phyloP scores from a whole-genome alignment of 2,797 vertebrate genomes.

The Megaceryle alcyon region DNA sequence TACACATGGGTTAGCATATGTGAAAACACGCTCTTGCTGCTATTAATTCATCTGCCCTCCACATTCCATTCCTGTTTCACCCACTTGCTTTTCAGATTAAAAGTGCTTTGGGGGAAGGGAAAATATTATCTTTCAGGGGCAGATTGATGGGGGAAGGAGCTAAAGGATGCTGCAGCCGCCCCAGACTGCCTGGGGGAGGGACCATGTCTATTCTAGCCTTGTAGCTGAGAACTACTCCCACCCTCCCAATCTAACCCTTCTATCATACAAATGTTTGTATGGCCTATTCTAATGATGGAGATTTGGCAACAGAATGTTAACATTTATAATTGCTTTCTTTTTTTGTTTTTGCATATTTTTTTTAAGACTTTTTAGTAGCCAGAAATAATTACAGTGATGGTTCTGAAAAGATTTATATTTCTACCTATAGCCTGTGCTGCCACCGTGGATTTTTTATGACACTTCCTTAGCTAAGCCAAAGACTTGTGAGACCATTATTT shows the following conservation, averaged over 20 bases:
- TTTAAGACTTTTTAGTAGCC: background rate
- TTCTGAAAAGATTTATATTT: slow-evolving; percentile 23
- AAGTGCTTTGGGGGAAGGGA: slow-evolving; percentile 9
- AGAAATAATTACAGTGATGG: background rate
- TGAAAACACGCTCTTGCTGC: slow-evolving; percentile 38
- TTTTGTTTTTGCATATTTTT: background rate
- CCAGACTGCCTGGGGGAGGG: background rate
- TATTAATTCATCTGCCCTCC: slow-evolving; percentile 41
- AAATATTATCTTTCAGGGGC: slow-evolving; percentile 9
- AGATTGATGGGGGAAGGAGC: slow-evolving; percentile 27
- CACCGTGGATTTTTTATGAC: background rate
- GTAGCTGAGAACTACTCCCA: background rate
- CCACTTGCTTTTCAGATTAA: slow-evolving; percentile 39
- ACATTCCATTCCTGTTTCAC: background rate
- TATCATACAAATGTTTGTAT: background rate
- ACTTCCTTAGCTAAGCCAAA: background rate
- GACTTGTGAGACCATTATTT: background rate
- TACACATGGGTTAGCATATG: background rate
- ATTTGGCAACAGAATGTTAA: background rate
- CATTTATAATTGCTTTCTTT: background rate
- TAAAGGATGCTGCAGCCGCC: slow-evolving; percentile 24
- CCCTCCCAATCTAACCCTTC: background rate
- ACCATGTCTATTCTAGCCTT: background rate
- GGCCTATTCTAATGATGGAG: background rate
- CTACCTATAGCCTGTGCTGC: background rate